Percentiles rank a stretch among this genome's conserved stretches.
Evolutionary conservation across 2,797 vertebrate species (phyloP).

Genomic region (Chiroxiphia lanceolata): DNA sequence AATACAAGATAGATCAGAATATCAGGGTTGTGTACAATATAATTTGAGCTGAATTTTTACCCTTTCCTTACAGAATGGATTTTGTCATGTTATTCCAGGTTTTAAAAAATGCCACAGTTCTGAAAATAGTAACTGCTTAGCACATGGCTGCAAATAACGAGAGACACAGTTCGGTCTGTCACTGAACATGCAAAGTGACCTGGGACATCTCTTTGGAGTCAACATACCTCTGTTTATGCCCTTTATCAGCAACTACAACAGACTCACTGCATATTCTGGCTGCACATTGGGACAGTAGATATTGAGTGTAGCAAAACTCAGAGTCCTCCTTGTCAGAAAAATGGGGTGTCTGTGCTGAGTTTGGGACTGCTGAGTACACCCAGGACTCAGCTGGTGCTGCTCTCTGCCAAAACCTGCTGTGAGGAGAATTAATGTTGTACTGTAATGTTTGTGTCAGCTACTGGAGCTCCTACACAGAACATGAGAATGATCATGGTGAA

Average conservation of each 20-base stretch:
- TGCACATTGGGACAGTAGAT: neutral
- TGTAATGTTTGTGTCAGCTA: neutral
- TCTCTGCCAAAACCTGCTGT: neutral
- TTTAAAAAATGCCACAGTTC: conserved; percentile 24
- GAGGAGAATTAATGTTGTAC: neutral
- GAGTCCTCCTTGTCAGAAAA: neutral
- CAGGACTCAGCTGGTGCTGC: neutral
- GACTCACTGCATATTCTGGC: neutral
- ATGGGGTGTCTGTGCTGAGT: neutral
- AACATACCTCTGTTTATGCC: neutral
- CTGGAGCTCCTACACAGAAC: neutral
- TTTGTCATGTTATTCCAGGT: conserved; percentile 40
- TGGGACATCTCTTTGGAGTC: neutral
- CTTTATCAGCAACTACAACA: neutral
- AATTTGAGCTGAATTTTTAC: neutral
- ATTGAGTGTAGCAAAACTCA: neutral
- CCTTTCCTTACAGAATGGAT: conserved; percentile 9
- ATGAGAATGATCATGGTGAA: neutral
- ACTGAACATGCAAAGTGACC: neutral
- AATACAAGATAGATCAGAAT: conserved; percentile 69
- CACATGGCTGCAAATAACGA: neutral
- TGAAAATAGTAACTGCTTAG: neutral
- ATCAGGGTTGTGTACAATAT: neutral
- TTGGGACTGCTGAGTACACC: neutral
- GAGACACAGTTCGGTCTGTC: neutral